phyloP scores from a whole-genome alignment of 30 jellyfish, hydroid and myxozoan genomes.

The Morbakka virulenta region DNA sequence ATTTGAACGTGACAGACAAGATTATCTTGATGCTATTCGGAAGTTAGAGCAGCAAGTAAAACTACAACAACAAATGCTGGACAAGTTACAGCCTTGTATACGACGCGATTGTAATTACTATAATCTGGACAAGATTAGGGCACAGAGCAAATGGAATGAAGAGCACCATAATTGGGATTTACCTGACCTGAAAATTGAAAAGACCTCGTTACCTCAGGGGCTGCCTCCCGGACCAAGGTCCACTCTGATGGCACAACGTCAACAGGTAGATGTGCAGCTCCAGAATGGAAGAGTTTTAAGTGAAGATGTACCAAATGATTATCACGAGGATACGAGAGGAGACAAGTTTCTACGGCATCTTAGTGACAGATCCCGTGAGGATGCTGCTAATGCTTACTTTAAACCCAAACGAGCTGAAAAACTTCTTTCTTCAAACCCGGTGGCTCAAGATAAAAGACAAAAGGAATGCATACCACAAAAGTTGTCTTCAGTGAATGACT shows the following conservation, averaged over 20 bases:
- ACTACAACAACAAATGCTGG: conserved; percentile 80
- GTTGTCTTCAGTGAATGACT: conserved; percentile 8
- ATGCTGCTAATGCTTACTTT: conserved; percentile 61
- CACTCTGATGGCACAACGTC: conserved; percentile 40
- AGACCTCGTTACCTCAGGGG: conserved; percentile 76
- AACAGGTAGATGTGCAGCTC: neutral
- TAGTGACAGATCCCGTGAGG: conserved; percentile 55
- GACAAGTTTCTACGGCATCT: conserved; percentile 70
- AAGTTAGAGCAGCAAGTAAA: conserved; percentile 77
- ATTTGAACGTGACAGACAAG: conserved; percentile 92
- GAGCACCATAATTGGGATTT: conserved; percentile 65
- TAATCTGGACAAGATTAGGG: conserved; percentile 65
- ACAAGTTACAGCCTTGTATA: conserved; percentile 89
- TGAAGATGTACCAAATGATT: conserved; percentile 40
- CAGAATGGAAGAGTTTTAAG: conserved; percentile 12
- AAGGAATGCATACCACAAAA: conserved; percentile 20
- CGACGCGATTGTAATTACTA: conserved; percentile 95
- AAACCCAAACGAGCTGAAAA: conserved; percentile 88
- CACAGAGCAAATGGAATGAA: conserved; percentile 80
- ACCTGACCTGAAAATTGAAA: conserved; percentile 84
- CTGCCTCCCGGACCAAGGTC: conserved; percentile 59
- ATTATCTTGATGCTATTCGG: conserved; percentile 89
- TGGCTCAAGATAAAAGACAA: conserved; percentile 32
- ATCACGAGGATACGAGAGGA: conserved; percentile 43
- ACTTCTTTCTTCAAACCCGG: conserved; percentile 64